Percentiles rank a stretch among this genome's conserved stretches.
Evolutionary conservation across 2,888 invertebrate genomes (phyloP).

Genomic region (Altica lythri): DNA sequence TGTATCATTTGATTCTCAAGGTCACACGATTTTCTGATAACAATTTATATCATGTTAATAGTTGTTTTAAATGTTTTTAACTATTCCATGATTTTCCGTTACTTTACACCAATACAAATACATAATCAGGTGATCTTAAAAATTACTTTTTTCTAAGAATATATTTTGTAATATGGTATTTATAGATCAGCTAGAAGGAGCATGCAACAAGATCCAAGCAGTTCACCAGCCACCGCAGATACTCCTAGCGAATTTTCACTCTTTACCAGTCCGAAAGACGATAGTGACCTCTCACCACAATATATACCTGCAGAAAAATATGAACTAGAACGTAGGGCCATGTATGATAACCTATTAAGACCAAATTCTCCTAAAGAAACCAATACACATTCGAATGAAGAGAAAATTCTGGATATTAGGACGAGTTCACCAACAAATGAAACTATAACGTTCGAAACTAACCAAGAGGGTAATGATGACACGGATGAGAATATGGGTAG

Average conservation of each 20-base stretch:
- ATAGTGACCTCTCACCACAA: conserved; percentile 53
- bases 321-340: conserved; percentile 56
- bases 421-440: conserved; percentile 44
- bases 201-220: conserved; percentile 55
- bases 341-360: conserved; percentile 56
- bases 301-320: conserved; percentile 59
- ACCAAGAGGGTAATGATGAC: conserved; percentile 49
- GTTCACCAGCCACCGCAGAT: conserved; percentile 55
- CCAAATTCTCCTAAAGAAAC: conserved; percentile 46
- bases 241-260: conserved; percentile 49
- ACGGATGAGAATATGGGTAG: conserved; percentile 49
- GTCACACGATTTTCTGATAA: too few relatives aligned
- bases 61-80: too few relatives aligned
- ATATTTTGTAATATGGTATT: too few relatives aligned
- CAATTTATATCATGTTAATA: too few relatives aligned
- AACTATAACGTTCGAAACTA: conserved; percentile 43
- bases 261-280: conserved; percentile 53
- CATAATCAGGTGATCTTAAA: too few relatives aligned
- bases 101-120: too few relatives aligned
- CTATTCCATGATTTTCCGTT: too few relatives aligned
- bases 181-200: conserved; percentile 55
- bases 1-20: too few relatives aligned
- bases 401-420: conserved; percentile 7
- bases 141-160: too few relatives aligned
- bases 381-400: conserved; percentile 25